Evolutionary conservation across 2,888 invertebrate species (phyloP).

Genomic region (Tetrapedia diversipes): DNA sequence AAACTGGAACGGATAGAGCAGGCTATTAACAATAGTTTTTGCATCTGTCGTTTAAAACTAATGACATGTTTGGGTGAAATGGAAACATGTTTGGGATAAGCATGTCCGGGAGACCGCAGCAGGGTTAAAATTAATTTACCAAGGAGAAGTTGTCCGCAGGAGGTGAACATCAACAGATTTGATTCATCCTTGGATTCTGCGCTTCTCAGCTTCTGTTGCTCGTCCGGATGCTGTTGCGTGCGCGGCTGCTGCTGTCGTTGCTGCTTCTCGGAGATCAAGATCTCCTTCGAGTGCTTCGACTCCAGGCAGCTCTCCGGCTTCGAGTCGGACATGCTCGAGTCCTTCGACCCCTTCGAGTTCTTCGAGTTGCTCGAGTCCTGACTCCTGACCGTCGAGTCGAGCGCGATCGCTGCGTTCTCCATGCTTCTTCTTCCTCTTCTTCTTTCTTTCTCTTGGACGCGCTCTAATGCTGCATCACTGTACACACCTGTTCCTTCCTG

Average conservation of each 20-base stretch:
- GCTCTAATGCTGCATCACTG: slow-evolving; percentile 34
- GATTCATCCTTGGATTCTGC: slow-evolving; percentile 75
- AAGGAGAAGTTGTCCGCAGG: slow-evolving; percentile 79
- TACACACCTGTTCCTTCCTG: slow-evolving; percentile 6
- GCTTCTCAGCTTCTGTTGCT: slow-evolving; percentile 50
- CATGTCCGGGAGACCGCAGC: too few species aligned
- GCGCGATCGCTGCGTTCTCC: slow-evolving; percentile 69
- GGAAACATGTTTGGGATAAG: too few species aligned
- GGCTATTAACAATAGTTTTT: too few species aligned
- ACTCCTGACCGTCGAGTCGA: slow-evolving; percentile 80
- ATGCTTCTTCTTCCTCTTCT: slow-evolving; percentile 33
- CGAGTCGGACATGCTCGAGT: slow-evolving; percentile 71
- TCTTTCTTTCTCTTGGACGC: too few species aligned
- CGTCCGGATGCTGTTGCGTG: slow-evolving; percentile 42
- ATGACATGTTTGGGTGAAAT: too few species aligned
- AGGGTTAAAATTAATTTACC: slow-evolving; percentile 67
- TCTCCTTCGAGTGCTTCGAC: slow-evolving; percentile 80
- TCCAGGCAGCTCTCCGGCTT: slow-evolving; percentile 79
- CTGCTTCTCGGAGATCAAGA: slow-evolving; percentile 76
- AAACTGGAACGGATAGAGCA: too few species aligned
- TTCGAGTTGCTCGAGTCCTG: slow-evolving; percentile 79
- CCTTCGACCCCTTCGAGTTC: slow-evolving; percentile 68
- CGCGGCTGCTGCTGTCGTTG: slow-evolving; percentile 68
- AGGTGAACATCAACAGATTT: slow-evolving; percentile 78
- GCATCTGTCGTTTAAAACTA: too few species aligned